Evolutionary conservation across 1,140 invertebrate genomes (phyloP).

Genomic region (Paraescarpia echinospica): DNA sequence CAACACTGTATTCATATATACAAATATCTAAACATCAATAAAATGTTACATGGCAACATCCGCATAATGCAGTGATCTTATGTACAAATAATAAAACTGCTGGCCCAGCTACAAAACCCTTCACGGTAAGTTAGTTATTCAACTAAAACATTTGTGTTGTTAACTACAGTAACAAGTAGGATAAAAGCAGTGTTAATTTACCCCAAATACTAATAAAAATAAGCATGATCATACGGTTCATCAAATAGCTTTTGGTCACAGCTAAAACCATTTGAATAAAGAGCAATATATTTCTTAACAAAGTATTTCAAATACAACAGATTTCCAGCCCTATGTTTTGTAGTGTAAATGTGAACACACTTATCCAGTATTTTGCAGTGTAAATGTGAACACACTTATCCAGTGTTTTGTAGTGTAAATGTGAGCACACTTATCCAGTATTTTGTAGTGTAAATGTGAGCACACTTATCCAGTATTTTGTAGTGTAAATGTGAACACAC

Average conservation of each 20-base stretch:
- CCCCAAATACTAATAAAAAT: neutral
- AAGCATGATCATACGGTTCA: neutral
- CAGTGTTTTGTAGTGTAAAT: too few relatives aligned
- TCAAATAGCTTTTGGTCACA: neutral
- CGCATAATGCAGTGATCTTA: neutral
- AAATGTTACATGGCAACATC: constrained; percentile 1
- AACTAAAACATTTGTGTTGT: neutral
- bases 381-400: too few relatives aligned
- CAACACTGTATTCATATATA: neutral
- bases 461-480: too few relatives aligned
- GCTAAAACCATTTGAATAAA: neutral
- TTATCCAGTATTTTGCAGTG: too few relatives aligned
- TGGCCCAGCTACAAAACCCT: neutral
- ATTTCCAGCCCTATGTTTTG: neutral
- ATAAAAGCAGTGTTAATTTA: neutral
- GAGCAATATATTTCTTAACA: neutral
- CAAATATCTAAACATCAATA: neutral
- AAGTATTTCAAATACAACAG: neutral
- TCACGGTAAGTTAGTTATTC: neutral
- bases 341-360: neutral
- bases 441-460: too few relatives aligned
- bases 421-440: too few relatives aligned
- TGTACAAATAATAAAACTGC: neutral
- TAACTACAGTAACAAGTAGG: neutral
- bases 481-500: neutral